Percentiles rank a stretch among this genome's conserved stretches.
phyloP scores from a whole-genome alignment of 2,113 vertebrate genomes.

The Tenrec ecaudatus region DNA sequence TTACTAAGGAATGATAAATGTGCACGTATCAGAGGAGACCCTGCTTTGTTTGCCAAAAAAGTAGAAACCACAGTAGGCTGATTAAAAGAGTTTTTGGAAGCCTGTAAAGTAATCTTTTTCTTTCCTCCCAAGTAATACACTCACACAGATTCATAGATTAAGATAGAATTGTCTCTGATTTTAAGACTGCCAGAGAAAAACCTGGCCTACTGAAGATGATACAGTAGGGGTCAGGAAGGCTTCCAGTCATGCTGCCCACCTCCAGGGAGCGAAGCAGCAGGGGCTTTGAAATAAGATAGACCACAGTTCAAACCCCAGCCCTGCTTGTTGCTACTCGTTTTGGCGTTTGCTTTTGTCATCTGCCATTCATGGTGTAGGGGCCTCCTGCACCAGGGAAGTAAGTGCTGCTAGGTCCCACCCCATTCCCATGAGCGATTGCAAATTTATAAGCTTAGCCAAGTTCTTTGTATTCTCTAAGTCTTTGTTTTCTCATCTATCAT shows the following conservation, averaged over 20 bases:
- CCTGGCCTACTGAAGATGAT: background rate
- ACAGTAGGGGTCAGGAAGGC: background rate
- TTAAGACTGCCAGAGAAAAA: background rate
- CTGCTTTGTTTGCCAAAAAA: constrained; percentile 39
- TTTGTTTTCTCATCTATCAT: background rate
- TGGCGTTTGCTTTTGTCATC: too few species aligned
- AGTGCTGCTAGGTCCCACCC: background rate
- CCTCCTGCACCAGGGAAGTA: background rate
- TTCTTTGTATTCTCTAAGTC: background rate
- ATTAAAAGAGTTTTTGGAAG: constrained; percentile 36
- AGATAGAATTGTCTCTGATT: background rate
- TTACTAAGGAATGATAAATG: constrained; percentile 40
- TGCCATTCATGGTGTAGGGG: background rate
- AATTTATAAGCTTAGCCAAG: background rate
- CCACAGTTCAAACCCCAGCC: background rate
- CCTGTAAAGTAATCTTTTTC: constrained; percentile 3
- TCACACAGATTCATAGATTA: background rate
- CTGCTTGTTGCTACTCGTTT: background rate
- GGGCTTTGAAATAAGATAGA: background rate
- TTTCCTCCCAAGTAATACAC: background rate
- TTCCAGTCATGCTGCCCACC: accelerated
- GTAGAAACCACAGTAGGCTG: constrained; percentile 42
- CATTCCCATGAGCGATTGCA: background rate
- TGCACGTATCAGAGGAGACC: background rate
- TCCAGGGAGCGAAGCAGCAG: accelerated